Evolutionary conservation across 2,797 vertebrate genomes (phyloP), one percentile per base, ranked within the genome.

Genomic region (Microctenopoma stevenorrisi): DNA sequence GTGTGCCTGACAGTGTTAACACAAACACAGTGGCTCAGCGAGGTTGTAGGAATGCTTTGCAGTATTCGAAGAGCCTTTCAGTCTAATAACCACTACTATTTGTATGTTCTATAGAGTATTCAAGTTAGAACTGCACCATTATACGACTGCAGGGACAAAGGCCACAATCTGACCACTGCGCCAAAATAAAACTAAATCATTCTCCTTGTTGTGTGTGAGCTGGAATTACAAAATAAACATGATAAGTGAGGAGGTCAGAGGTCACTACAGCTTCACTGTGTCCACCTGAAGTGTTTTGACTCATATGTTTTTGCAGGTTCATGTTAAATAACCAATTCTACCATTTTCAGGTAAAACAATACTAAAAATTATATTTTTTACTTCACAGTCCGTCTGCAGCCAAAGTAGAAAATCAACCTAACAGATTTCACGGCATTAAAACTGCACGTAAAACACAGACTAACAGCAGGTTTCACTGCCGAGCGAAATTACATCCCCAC

Each of bases 41-140:
- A 61, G 35, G 64, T 22, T 78, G 65, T 3, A 66, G 53, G 70
- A 79, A 76, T 74, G 70, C 71, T 80, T 74, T 18, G 2, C 63
- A 62, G 77, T 56, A 68, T 85, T 78, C 67, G 60, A 71, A 81
- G 74, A 52, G 77, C 76, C 56, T 58, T 74, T 79, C 68, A 26
- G 68, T 75, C 50, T 76, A 75, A 79, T 78, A 67, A 61, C 42
- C 18, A 69, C 74, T 78, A 69, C 43, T 76, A 68, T 84, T 55
- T 70, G 60, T 26, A 16, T 61, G 61, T 35, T 57, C 40, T 38
- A 33, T 26, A 5, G 30, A 48, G 68, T 3, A 7, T 25, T 79
- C 38, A 4, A 43, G 74, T 22, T 22, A 22, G 22, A 22, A 22
- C 22, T 22, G 68, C 33, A 2, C 2, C 22, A 22, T 22, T 22